Conservation (phyloP, 2,113 vertebrate species). For the cat (Felis catus) region F.catus_Fca126_mat1.0 CM031426.1:45881501-45882000, state of each 20-base stretch:
- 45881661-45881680: not conserved
- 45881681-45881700: not conserved
- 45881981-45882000: not conserved
- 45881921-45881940: slow-evolving; percentile 64
- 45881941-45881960: slow-evolving; percentile 61
- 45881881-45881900: slow-evolving; percentile 68
- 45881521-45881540: not conserved
- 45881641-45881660: not conserved
- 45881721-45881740: slow-evolving; percentile 67
- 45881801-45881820: slow-evolving; percentile 70
- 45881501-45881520: not conserved
- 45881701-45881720: not conserved
- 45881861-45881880: slow-evolving; percentile 53
- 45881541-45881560: not conserved
- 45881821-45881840: slow-evolving; percentile 51
- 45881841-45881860: slow-evolving; percentile 58
- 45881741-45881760: slow-evolving; percentile 75
- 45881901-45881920: slow-evolving; percentile 73
- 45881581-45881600: not conserved
- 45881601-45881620: not conserved
- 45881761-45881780: slow-evolving; percentile 75
- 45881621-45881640: not conserved
- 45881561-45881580: not conserved
- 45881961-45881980: slow-evolving; percentile 43
- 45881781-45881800: slow-evolving; percentile 76